These are phyloP conservation scores for Cynoglossus semilaevis DNA, from an alignment of 2,113 vertebrate genomes.

Conservation along the genomic window DNA sequence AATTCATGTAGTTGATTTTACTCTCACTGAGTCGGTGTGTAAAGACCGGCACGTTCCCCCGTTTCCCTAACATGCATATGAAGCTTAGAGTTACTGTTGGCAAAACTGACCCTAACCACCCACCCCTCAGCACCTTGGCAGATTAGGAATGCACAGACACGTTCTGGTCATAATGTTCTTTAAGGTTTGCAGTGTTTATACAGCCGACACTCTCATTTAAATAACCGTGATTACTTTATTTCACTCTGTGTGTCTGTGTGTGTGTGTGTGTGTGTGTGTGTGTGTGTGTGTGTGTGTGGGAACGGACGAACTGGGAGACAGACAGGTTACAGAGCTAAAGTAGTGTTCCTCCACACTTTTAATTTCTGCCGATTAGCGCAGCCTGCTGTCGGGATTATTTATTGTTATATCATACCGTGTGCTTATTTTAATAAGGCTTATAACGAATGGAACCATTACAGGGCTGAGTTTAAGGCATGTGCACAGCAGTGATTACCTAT, in stretches of 20 bases:
- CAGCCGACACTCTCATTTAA: constrained; percentile 69
- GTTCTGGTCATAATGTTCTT: constrained; percentile 48
- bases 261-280: constrained; percentile 17
- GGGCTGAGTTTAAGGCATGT: constrained; percentile 62
- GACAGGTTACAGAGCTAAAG: constrained; percentile 32
- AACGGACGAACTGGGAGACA: constrained; percentile 21
- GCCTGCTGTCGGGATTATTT: constrained; percentile 54
- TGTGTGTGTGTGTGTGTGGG: constrained; percentile 28
- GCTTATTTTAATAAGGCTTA: constrained; percentile 72
- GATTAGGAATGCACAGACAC: constrained; percentile 53
- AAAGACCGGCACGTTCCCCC: constrained; percentile 12
- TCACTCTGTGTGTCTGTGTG: constrained; percentile 21
- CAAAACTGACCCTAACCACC: constrained; percentile 43
- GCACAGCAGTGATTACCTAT: constrained; percentile 65
- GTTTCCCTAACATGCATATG: constrained; percentile 18
- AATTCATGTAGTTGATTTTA: not conserved
- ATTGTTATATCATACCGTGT: constrained; percentile 71
- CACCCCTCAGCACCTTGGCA: constrained; percentile 27
- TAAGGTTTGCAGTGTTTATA: constrained; percentile 61
- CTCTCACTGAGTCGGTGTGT: constrained; percentile 13
- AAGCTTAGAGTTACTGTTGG: constrained; percentile 23
- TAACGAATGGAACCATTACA: constrained; percentile 74
- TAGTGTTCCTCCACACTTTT: constrained; percentile 54
- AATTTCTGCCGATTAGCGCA: constrained; percentile 62
- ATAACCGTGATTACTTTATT: constrained; percentile 74